These are phyloP conservation scores for Epinephelus lanceolatus DNA, from an alignment of 2,113 vertebrate species.

Conservation along the genomic window DNA sequence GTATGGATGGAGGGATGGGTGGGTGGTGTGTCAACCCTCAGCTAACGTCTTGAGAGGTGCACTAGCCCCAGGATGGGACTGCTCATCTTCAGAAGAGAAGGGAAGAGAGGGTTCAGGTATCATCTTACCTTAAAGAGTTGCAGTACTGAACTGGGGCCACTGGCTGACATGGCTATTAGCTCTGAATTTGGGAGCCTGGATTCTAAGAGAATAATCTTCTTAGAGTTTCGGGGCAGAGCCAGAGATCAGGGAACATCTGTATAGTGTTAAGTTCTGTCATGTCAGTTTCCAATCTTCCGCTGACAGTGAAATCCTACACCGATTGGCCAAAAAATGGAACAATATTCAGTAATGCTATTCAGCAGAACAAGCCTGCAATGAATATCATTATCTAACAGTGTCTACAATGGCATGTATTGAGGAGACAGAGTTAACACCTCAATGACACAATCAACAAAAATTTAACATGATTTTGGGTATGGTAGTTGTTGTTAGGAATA, in stretches of 20 bases:
- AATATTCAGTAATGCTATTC: not conserved
- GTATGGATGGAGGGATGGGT: slow-evolving; percentile 45
- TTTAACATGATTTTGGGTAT: not conserved
- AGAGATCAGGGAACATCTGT: slow-evolving; percentile 52
- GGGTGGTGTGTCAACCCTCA: slow-evolving; percentile 54
- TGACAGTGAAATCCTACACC: slow-evolving; percentile 19
- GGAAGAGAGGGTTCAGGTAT: slow-evolving; percentile 43
- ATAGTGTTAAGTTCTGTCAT: slow-evolving; percentile 40
- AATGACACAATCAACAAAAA: not conserved
- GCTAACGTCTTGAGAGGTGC: slow-evolving; percentile 47
- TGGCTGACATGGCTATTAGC: slow-evolving; percentile 52
- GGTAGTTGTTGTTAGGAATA: not conserved
- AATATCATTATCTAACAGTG: not conserved
- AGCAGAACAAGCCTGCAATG: not conserved
- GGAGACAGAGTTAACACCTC: not conserved
- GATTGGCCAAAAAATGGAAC: not conserved
- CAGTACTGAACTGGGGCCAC: slow-evolving; percentile 12
- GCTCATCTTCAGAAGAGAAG: slow-evolving; percentile 56
- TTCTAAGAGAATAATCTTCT: slow-evolving; percentile 38
- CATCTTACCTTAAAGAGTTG: slow-evolving; percentile 49
- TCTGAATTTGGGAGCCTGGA: slow-evolving; percentile 34
- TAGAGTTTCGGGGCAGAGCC: slow-evolving; percentile 9
- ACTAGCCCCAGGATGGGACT: slow-evolving; percentile 53
- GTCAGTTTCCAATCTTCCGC: slow-evolving; percentile 36
- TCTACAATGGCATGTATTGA: not conserved